Evolutionary conservation across 1,140 invertebrate genomes (phyloP).

Genomic region (Macrosteles quadrilineatus): DNA sequence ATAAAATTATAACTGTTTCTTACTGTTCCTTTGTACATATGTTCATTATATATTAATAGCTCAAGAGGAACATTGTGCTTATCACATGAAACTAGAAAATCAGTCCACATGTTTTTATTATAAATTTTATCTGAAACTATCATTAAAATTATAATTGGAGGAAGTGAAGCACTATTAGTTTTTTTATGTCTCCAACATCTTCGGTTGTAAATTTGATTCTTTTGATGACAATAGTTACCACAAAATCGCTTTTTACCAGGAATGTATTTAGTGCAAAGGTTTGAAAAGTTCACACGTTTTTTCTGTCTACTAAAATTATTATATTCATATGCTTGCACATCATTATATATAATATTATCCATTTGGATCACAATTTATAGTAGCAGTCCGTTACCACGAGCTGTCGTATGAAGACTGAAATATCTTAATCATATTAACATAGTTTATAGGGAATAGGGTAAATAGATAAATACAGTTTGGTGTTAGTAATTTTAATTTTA

Average conservation of each 20-base stretch:
- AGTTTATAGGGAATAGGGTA: too few species aligned
- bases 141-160: background rate
- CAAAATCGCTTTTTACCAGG: background rate
- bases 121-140: background rate
- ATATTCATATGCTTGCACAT: too few species aligned
- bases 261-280: background rate
- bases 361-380: too few species aligned
- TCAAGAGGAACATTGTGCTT: background rate
- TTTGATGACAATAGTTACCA: conserved; percentile 4
- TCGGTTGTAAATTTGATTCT: background rate
- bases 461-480: too few species aligned
- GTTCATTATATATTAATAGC: background rate
- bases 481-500: too few species aligned
- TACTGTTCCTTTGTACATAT: background rate
- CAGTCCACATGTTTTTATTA: background rate
- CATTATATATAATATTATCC: too few species aligned
- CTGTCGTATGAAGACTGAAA: too few species aligned
- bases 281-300: background rate
- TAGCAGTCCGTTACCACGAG: too few species aligned
- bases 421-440: too few species aligned
- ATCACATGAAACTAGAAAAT: conserved; percentile 1
- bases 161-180: background rate
- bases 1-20: conserved; percentile 1
- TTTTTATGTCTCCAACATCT: conserved; percentile 1
- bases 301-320: too few species aligned